Conservation (phyloP, 2,797 vertebrate genomes). For the Sebastes steindachneri region DNA sequence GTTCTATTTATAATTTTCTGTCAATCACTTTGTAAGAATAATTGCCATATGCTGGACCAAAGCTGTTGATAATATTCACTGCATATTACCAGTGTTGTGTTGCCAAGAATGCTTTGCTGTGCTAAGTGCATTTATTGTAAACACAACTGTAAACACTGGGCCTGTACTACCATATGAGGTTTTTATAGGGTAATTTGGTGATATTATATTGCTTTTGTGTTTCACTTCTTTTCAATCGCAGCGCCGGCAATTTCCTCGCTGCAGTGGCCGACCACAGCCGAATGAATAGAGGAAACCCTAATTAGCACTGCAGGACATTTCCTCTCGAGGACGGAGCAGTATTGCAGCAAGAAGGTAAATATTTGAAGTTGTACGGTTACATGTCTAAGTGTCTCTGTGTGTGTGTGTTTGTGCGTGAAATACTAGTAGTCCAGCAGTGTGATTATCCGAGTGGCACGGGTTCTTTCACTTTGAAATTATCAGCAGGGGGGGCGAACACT, state of each 20-base stretch:
- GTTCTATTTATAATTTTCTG: neutral
- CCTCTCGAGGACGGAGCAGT: conserved; percentile 50
- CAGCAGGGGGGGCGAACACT: conserved; percentile 32
- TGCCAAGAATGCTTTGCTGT: neutral
- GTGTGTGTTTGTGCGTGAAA: conserved; percentile 1
- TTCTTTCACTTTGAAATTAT: conserved; percentile 57
- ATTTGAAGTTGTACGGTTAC: conserved; percentile 61
- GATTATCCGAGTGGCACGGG: conserved; percentile 24
- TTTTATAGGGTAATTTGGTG: conserved; percentile 39
- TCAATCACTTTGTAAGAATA: neutral
- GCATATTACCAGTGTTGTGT: neutral
- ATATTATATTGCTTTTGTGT: conserved; percentile 27
- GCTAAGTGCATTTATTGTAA: neutral
- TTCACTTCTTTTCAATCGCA: conserved; percentile 20
- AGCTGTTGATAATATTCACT: neutral
- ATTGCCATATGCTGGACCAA: neutral
- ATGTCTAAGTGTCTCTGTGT: conserved; percentile 23
- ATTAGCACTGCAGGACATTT: conserved; percentile 69
- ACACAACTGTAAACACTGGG: conserved; percentile 18
- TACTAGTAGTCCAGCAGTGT: conserved; percentile 23
- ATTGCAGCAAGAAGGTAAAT: conserved; percentile 67
- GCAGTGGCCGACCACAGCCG: conserved; percentile 31
- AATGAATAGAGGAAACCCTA: conserved; percentile 44
- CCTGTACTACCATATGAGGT: neutral
- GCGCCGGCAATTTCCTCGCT: conserved; percentile 40